phyloP scores from a whole-genome alignment of 2,797 vertebrate genomes.

The Menidia menidia region DNA sequence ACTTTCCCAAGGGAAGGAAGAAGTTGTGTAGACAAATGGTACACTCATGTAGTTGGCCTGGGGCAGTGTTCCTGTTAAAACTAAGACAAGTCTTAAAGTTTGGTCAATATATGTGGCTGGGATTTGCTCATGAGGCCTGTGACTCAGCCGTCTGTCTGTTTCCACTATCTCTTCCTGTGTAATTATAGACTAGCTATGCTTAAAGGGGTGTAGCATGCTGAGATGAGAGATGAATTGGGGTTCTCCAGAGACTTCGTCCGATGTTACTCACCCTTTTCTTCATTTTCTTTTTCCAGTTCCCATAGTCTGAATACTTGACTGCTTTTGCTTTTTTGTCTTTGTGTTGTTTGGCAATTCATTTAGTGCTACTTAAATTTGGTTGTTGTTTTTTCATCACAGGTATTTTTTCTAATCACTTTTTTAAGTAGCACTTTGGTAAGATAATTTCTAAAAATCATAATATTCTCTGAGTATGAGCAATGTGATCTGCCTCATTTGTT shows the following conservation, averaged over 20 bases:
- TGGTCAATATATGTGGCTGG: constrained; percentile 68
- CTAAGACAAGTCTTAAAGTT: constrained; percentile 67
- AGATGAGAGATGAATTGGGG: constrained; percentile 71
- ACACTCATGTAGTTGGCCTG: constrained; percentile 59
- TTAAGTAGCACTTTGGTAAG: too few relatives aligned
- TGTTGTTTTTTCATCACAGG: not conserved
- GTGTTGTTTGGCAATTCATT: constrained; percentile 18
- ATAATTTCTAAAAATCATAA: too few relatives aligned
- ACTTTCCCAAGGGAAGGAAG: constrained; percentile 75
- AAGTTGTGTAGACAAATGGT: constrained; percentile 69
- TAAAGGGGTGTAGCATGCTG: constrained; percentile 77
- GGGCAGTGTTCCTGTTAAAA: constrained; percentile 72
- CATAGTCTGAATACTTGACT: constrained; percentile 36
- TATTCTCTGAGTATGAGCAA: too few relatives aligned
- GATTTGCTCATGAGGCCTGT: constrained; percentile 69
- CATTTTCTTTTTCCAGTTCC: constrained; percentile 41
- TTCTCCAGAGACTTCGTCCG: constrained; percentile 74
- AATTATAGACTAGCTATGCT: constrained; percentile 83
- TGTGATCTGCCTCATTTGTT: too few relatives aligned
- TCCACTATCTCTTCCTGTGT: constrained; percentile 80
- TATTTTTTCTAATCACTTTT: too few relatives aligned
- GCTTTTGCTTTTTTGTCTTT: constrained; percentile 32
- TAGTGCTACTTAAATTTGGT: not conserved
- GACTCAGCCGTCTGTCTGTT: constrained; percentile 82
- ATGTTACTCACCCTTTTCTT: constrained; percentile 78